Conservation (phyloP, 1,140 invertebrate species). For the Ruditapes philippinarum region DNA sequence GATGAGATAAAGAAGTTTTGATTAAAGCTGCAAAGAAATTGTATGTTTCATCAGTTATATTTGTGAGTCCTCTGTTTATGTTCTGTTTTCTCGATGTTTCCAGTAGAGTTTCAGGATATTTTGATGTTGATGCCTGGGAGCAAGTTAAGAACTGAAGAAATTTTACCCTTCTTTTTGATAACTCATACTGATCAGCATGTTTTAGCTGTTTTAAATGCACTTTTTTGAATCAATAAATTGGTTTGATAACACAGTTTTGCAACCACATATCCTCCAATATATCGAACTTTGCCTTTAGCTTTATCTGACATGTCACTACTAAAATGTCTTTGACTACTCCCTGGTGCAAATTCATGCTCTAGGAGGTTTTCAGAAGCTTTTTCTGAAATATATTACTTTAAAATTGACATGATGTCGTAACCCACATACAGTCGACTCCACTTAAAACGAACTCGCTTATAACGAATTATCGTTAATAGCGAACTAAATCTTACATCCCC, state of each 20-base stretch:
- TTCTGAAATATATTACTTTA: neutral
- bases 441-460: no score
- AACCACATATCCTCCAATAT: slow-evolving; percentile 36
- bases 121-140: neutral
- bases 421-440: neutral
- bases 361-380: slow-evolving; percentile 12
- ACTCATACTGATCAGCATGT: slow-evolving; percentile 23
- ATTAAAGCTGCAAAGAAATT: slow-evolving; percentile 13
- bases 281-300: slow-evolving; percentile 43
- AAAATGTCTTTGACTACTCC: neutral
- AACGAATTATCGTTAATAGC: no score
- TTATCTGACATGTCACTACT: slow-evolving; percentile 26
- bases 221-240: neutral
- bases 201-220: neutral
- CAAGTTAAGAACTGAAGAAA: slow-evolving; percentile 12
- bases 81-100: neutral
- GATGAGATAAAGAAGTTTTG: neutral
- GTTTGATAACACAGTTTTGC: slow-evolving; percentile 32
- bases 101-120: neutral
- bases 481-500: no score
- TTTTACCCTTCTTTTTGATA: slow-evolving; percentile 12
- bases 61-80: slow-evolving; percentile 21
- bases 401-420: slow-evolving; percentile 41
- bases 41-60: slow-evolving; percentile 9
- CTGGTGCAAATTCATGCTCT: neutral